phyloP scores from a whole-genome alignment of 2,888 invertebrate genomes.

The Acleris literana region DNA sequence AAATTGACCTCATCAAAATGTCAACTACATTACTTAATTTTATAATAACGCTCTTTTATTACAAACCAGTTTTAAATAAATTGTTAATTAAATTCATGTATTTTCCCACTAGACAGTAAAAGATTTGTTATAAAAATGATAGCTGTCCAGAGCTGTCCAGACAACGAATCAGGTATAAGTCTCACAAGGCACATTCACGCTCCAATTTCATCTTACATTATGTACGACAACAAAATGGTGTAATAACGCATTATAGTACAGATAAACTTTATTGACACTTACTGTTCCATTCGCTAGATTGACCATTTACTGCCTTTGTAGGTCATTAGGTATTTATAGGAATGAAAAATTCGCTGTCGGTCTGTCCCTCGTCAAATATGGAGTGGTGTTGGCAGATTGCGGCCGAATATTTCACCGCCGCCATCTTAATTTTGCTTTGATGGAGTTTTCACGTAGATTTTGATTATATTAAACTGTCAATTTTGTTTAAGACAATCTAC shows the following conservation, averaged over 20 bases:
- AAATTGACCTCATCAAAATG: no score
- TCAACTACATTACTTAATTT: no score
- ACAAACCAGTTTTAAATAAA: no score
- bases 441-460: constrained; percentile 11
- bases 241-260: constrained; percentile 34
- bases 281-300: constrained; percentile 59
- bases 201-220: constrained; percentile 8
- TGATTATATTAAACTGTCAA: constrained; percentile 16
- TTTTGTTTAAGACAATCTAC: constrained; percentile 4
- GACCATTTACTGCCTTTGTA: constrained; percentile 49
- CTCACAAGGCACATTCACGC: not conserved
- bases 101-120: no score
- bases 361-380: constrained; percentile 30
- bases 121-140: no score
- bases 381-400: constrained; percentile 26
- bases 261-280: constrained; percentile 57
- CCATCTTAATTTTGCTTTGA: constrained; percentile 20
- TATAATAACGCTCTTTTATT: no score
- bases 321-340: constrained; percentile 36
- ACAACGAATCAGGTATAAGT: no score
- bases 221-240: constrained; percentile 22
- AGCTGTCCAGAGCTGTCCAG: no score
- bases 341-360: constrained; percentile 28
- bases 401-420: constrained; percentile 21
- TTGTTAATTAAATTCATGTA: no score